Conservation (phyloP, 2,797 vertebrate genomes). For the Eptatretus atami region DNA sequence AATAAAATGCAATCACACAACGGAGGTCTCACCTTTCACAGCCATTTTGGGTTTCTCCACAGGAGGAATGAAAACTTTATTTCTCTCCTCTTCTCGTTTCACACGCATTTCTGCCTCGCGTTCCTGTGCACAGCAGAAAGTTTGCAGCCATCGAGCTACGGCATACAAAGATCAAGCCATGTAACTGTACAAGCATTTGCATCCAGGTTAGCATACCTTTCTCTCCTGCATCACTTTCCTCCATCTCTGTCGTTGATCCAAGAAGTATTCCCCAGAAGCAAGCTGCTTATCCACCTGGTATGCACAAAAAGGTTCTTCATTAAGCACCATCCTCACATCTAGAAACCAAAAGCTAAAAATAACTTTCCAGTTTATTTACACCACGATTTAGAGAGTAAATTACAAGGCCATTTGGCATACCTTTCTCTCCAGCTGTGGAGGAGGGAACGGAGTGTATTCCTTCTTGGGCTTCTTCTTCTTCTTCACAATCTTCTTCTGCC, state of each 20-base stretch:
- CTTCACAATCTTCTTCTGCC: constrained; percentile 37
- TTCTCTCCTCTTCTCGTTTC: constrained; percentile 49
- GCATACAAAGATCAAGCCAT: neutral
- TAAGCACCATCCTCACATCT: no score
- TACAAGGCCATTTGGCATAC: constrained; percentile 13
- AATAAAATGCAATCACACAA: no score
- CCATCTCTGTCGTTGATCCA: constrained; percentile 49
- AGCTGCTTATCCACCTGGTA: constrained; percentile 51
- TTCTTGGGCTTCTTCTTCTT: constrained; percentile 58
- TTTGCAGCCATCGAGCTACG: neutral
- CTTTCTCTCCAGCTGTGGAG: constrained; percentile 58
- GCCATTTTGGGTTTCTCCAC: constrained; percentile 32
- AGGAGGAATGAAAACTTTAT: constrained; percentile 70
- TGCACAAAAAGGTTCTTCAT: constrained; percentile 6
- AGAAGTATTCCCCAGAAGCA: constrained; percentile 66
- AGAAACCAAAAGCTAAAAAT: no score
- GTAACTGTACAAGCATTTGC: neutral
- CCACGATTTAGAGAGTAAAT: no score
- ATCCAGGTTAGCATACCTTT: constrained; percentile 22
- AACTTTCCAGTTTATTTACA: no score
- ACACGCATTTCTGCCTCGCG: constrained; percentile 51
- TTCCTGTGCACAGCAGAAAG: constrained; percentile 10
- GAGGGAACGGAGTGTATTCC: constrained; percentile 77
- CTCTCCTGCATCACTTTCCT: constrained; percentile 45
- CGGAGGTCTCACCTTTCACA: no score